Evolutionary conservation across 2,888 invertebrate genomes (phyloP), one percentile per base, ranked within the genome.

Genomic region (Aphidoletes aphidimyza): DNA sequence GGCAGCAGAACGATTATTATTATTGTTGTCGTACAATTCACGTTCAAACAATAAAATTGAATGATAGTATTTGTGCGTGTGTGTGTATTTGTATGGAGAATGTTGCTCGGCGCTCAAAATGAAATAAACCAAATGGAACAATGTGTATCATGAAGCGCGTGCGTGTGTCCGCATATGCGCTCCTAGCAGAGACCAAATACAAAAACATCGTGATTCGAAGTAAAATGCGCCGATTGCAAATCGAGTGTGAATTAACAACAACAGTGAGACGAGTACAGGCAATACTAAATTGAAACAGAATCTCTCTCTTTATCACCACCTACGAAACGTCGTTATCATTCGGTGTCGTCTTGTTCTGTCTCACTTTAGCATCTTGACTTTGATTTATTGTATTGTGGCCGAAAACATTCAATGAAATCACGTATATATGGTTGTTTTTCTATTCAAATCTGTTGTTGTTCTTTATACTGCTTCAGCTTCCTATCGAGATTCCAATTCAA

Each of bases 281-380:
- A 69, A 30, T 69, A 17, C 69, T 5, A 69, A 69, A 69, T 69
- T 69, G 69, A 69, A 69, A 69, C 22, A 3, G 22, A 54, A 22
- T 54, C 30, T 69, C 69, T 69, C n/a, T n/a, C n/a, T n/a, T n/a
- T n/a, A n/a, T n/a, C n/a, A n/a, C 69, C 69, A 69, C 69, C 69
- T 30, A 69, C 69, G 69, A 54, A n/a, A n/a, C n/a, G n/a, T 54
- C 69, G 2, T 47, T 47, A 47, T 47, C 47, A 47, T 47, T 47
- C 11, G 6, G 47, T 54, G 2, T 54, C 22, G 22, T 54, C 54
- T 54, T 47, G 6, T 47, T 22, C n/a, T n/a, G n/a, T 54, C 22
- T 54, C 54, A 22, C 14, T 54, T 30, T 30, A 11, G 30, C 69
- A 34, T 69, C 34, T 69, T 30, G 22, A 26, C 30, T 69, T 34